Evolutionary conservation across 1,140 invertebrate genomes (phyloP).

Genomic region (Colletes gigas): DNA sequence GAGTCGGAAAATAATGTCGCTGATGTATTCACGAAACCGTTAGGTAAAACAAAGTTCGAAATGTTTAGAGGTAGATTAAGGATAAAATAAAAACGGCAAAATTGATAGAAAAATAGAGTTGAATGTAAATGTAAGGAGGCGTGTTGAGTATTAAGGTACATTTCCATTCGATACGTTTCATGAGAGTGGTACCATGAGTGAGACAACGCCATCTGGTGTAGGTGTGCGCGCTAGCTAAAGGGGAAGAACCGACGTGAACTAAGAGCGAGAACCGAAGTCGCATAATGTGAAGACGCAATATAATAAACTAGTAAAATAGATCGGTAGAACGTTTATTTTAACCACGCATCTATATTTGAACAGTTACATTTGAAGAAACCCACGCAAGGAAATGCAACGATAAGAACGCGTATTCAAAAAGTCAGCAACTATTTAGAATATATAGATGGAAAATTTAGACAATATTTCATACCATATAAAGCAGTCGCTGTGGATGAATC

Average conservation of each 20-base stretch:
- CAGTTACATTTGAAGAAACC: constrained; percentile 22
- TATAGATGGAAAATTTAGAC: neutral
- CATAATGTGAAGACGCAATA: no score
- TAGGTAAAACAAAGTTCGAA: constrained; percentile 49
- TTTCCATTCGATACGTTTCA: no score
- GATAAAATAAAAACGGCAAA: neutral
- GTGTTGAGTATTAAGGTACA: constrained; percentile 14
- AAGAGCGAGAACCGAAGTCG: no score
- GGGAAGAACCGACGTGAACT: no score
- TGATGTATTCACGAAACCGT: constrained; percentile 33
- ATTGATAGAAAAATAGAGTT: neutral
- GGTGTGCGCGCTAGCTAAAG: no score
- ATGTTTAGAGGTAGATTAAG: constrained; percentile 53
- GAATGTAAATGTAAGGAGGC: constrained; percentile 24
- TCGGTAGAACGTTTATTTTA: no score
- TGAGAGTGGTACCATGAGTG: no score
- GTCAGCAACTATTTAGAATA: constrained; percentile 1
- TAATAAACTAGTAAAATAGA: no score
- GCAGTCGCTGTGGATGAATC: constrained; percentile 35
- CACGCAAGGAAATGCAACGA: neutral
- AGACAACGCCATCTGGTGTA: no score
- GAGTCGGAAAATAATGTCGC: constrained; percentile 10
- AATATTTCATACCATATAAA: constrained; percentile 10
- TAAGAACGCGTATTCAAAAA: constrained; percentile 21
- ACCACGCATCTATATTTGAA: no score